Evolutionary conservation across 2,888 invertebrate species (phyloP), one percentile per base, ranked within the genome.

Genomic region (Conus canariensis): DNA sequence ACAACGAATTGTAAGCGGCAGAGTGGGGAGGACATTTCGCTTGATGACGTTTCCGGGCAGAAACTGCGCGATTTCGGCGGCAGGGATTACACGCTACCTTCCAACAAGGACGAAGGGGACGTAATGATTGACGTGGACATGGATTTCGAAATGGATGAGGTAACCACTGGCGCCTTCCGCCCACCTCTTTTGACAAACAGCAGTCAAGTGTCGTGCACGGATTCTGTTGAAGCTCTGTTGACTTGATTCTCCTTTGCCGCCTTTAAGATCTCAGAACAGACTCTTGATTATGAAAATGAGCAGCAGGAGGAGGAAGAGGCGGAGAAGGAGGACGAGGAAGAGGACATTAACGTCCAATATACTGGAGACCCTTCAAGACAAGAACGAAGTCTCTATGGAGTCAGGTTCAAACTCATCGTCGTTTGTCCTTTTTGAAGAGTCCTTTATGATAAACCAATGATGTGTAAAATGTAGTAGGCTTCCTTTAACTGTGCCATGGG

Each of bases 141-240:
- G 83, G 88, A 88, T 45, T 83, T 88, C 45, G 89, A 89, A 85
- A 89, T 74, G 85, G 89, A 89, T 30, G 74, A 83, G 30, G 58
- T 56, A 12, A 30, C 59, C n/a, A 45, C 0, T 64, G 64, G 19
- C 16, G 87, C 16, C 58, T 45, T 9, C 45, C 86, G 67, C 30
- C 86, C 86, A 12, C 12, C 67, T 14, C 56, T 89, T 10, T 45
- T n/a, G 25, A 64, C 67, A 67, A 56, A 89, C 60, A 74, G 14
- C 59, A 85, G 74, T 16, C 25, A 89, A 60, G 74, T 89, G 59
- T 89, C 89, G 8, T 85, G 85, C 60, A 89, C 89, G 9, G 89
- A 89, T 25, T 89, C 89, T 7, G 83, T 85, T 1, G 58, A 89
- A 14, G 64, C 64, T 64, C 16, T 64, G 64, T 64, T 64, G 64